Percentiles rank a stretch among this genome's conserved stretches.
Conservation (phyloP, 2,888 invertebrate genomes). For the Mythimna albipuncta region DNA sequence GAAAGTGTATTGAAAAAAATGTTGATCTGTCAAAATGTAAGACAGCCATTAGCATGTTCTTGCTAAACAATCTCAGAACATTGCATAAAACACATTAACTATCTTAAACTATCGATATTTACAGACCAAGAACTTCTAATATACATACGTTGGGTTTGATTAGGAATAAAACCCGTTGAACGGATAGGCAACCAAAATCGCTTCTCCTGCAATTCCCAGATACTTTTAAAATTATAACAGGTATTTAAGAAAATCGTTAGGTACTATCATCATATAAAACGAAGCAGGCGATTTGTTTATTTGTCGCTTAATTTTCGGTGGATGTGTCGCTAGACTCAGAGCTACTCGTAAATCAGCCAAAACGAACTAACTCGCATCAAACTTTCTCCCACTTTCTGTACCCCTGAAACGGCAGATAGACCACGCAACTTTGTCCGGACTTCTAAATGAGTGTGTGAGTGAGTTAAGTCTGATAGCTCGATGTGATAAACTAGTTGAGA, state of each 20-base stretch:
- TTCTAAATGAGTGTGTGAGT: background rate
- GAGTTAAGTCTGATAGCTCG: background rate
- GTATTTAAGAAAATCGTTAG: no score
- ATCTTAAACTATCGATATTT: no score
- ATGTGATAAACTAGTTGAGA: background rate
- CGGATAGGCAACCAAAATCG: background rate
- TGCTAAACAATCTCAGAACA: background rate
- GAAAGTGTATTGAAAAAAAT: no score
- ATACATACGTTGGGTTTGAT: no score
- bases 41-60: background rate
- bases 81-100: no score
- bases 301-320: background rate
- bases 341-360: slow-evolving; percentile 1
- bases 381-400: background rate
- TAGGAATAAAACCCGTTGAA: background rate
- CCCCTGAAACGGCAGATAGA: background rate
- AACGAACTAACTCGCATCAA: background rate
- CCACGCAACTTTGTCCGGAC: background rate
- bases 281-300: background rate
- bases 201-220: background rate
- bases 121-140: no score
- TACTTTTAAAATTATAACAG: background rate
- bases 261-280: background rate
- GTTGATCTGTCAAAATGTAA: background rate
- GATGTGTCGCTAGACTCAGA: background rate